Evolutionary conservation across 2,113 vertebrate genomes (phyloP), one percentile per base, ranked within the genome.

Genomic region (Ctenomys sociabilis): DNA sequence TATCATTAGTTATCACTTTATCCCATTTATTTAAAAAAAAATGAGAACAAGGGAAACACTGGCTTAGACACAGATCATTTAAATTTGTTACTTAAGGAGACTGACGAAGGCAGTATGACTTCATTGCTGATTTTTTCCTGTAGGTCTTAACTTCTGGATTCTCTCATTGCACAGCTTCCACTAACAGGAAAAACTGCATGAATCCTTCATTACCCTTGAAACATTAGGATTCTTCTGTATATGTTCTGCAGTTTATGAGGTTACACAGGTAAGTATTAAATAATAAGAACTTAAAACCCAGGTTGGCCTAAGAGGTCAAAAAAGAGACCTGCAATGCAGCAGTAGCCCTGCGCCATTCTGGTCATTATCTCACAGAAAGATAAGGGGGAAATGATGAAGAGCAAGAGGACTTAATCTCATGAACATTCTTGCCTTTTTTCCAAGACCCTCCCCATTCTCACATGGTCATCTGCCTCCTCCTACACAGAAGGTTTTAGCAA

Each of bases 81-180:
- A 84, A 85, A 85, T 72, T 24, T 35, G 73, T 40, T 77, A 59
- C 52, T 66, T 85, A n/a, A 83, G n/a, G 49, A 24, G 28, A 72
- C 11, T 30, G 57, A 35, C n/a, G 22, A 5, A 10, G 26, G 24
- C n/a, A 82, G 32, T 49, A 66, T 94, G 89, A 40, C 90, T 95
- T 83, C 37, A 54, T 7, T 75, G 68, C 21, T 85, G 43, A 93
- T 87, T 93, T 95, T 97, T 97, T 93, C 89, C 94, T 77, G 35
- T 64, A 85, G 35, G 59, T 93, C 72, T 96, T 96, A 86, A 94
- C 66, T 86, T 97, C 83, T 86, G 66, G 63, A 87, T 87, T 91
- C 80, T 49, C 35, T 95, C 70, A 94, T 32, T 0, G 43, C 6
- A 93, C 54, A 93, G 57, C 83, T 95, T 94, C 84, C 68, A 91